Conservation (phyloP, 2,888 invertebrate genomes). For the Eudemis profundana region DNA sequence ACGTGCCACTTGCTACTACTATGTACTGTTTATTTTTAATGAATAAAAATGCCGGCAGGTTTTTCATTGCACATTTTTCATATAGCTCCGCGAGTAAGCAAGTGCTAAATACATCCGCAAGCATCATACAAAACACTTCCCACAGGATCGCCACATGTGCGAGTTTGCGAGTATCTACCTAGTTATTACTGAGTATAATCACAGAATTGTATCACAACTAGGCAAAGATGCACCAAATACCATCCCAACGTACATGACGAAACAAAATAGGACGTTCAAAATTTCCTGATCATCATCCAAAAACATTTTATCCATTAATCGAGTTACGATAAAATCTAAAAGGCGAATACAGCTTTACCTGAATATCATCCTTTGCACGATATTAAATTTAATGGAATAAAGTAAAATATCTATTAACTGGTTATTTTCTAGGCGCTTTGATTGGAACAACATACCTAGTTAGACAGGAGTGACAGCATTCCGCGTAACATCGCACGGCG, state of each 20-base stretch:
- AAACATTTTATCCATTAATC: too few relatives aligned
- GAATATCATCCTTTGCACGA: not conserved
- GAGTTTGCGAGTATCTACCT: too few relatives aligned
- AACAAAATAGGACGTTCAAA: not conserved
- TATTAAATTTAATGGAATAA: not conserved
- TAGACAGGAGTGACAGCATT: conserved; percentile 56
- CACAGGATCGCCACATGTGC: conserved; percentile 66
- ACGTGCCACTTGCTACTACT: too few relatives aligned
- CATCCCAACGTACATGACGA: not conserved
- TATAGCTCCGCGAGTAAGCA: too few relatives aligned
- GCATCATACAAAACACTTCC: conserved; percentile 56
- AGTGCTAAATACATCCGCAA: conserved; percentile 58
- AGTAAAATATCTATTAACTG: not conserved
- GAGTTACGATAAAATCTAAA: conserved; percentile 7
- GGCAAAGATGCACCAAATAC: conserved; percentile 6
- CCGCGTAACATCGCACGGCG: conserved; percentile 47
- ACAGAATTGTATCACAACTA: conserved; percentile 1
- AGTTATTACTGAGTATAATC: conserved; percentile 66
- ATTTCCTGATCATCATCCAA: too few relatives aligned
- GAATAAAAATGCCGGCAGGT: too few relatives aligned
- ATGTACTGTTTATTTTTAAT: too few relatives aligned
- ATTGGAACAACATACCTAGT: conserved; percentile 51
- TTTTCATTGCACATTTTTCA: too few relatives aligned
- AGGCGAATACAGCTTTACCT: not conserved
- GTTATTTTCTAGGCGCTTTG: conserved; percentile 16